phyloP scores from a whole-genome alignment of 1,140 invertebrate genomes.

The Sweltsa coloradensis region DNA sequence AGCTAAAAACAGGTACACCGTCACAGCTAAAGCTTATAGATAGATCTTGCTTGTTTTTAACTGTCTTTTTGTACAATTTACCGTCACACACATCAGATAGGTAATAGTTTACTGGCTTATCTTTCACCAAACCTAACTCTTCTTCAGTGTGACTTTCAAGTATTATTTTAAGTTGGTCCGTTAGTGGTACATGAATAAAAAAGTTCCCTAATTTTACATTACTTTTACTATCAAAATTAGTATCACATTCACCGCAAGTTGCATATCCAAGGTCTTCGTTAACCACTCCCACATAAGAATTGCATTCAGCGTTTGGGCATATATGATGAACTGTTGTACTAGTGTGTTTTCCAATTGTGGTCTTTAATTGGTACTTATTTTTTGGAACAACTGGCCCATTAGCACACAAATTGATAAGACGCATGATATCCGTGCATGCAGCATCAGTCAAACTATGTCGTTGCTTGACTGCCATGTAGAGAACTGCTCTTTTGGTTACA shows the following conservation, averaged over 20 bases:
- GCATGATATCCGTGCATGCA: no score
- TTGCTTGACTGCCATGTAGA: no score
- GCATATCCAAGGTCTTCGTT: no score
- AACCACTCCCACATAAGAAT: no score
- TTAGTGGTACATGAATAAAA: conserved; percentile 8
- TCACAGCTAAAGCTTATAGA: conserved; percentile 10
- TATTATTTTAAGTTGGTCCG: conserved; percentile 5
- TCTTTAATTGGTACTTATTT: no score
- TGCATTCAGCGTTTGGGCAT: no score
- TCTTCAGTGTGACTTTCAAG: not conserved
- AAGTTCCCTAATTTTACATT: not conserved
- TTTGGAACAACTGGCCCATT: no score
- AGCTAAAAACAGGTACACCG: conserved; percentile 14
- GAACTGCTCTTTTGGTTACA: no score
- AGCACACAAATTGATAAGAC: no score
- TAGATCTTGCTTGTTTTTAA: not conserved
- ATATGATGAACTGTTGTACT: no score
- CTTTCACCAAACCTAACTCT: not conserved
- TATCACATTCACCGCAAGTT: not conserved
- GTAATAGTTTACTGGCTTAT: conserved; percentile 1
- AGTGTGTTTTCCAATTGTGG: no score
- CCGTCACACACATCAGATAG: conserved; percentile 10
- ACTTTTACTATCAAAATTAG: not conserved
- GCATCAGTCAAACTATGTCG: no score
- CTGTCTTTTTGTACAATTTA: conserved; percentile 4